Base-by-base conservation (phyloP, 2,888 invertebrate genomes). In the Scelioninae gen. 1 region DNA sequence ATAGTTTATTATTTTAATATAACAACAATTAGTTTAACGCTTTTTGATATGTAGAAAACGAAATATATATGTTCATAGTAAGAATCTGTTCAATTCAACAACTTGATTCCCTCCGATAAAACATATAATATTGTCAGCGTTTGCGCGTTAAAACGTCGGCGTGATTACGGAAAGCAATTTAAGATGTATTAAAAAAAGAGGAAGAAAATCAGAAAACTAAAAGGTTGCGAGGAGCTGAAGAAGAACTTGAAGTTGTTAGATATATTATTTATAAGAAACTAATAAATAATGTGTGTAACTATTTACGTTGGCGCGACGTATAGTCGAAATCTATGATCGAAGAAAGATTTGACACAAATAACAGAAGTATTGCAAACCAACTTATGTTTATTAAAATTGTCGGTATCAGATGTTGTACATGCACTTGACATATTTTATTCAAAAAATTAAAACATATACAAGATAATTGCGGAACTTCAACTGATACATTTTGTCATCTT, bases 141-240 rank as follows among this genome's bases (percentile, higher is more conserved):
- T 81, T 86, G 86, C 85, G 82, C 85, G 83, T 82, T 71, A 83
- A 86, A 82, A 86, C 84, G 86, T 89, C 87, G 88, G 88, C 84
- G 90, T 91, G 90, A 91, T 91, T 89, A 91, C 83, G 85, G 89
- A 89, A 91, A 91, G 91, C 91, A 91, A 92, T 91, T 91, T 90
- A 90, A 89, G 89, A 89, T 87, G 87, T 90, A 89, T 38, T 40
- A 40, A 13, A 40, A 53, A 56, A 38, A 49, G 16, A 9, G 3
- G 32, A 43, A 65, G 38, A 47, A 53, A 43, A 32, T 31, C 38
- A 47, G 43, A 29, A 55, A 56, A 51, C 31, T 51, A 51, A 71
- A 71, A 34, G 9, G 16, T 31, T 51, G 49, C 55, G 69, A 31
- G 11, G 29, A 53, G 2, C 40, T 49, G 56, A 34, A 51, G 34